These are phyloP conservation scores for Taenaris catops DNA, from an alignment of 2,888 invertebrate genomes.

Conservation along the genomic window DNA sequence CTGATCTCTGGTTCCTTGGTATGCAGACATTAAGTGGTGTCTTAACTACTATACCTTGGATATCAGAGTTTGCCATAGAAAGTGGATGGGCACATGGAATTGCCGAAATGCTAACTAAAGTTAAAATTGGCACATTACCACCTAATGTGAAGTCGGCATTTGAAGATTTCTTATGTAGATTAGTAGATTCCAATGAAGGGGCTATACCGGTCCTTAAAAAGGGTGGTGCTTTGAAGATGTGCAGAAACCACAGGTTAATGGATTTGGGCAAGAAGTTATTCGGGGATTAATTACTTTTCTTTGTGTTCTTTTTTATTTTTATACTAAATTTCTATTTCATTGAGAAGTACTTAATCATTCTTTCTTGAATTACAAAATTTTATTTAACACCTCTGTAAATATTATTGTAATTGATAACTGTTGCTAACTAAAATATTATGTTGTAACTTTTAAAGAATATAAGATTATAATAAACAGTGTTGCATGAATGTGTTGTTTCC, in stretches of 20 bases:
- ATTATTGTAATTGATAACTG: constrained; percentile 13
- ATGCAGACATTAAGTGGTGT: constrained; percentile 95
- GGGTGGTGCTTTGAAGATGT: constrained; percentile 89
- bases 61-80: constrained; percentile 93
- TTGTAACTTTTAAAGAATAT: constrained; percentile 12
- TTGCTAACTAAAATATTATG: constrained; percentile 13
- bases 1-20: constrained; percentile 95
- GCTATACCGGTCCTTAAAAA: constrained; percentile 89
- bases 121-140: constrained; percentile 89
- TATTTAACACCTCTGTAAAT: constrained; percentile 25
- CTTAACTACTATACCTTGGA: constrained; percentile 90
- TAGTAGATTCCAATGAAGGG: constrained; percentile 89
- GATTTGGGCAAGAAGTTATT: constrained; percentile 93
- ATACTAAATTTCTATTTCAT: constrained; percentile 17
- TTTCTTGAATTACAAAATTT: constrained; percentile 8
- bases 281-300: constrained; percentile 83
- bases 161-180: constrained; percentile 92
- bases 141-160: constrained; percentile 93
- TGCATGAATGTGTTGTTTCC: constrained; percentile 7
- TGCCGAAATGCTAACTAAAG: constrained; percentile 88
- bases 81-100: constrained; percentile 97
- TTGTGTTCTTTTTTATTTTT: constrained; percentile 12
- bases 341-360: constrained; percentile 25
- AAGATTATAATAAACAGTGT: constrained; percentile 21
- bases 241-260: constrained; percentile 93